Evolutionary conservation across 2,797 vertebrate genomes (phyloP).

Genomic region (Acestrorhynchus altus): DNA sequence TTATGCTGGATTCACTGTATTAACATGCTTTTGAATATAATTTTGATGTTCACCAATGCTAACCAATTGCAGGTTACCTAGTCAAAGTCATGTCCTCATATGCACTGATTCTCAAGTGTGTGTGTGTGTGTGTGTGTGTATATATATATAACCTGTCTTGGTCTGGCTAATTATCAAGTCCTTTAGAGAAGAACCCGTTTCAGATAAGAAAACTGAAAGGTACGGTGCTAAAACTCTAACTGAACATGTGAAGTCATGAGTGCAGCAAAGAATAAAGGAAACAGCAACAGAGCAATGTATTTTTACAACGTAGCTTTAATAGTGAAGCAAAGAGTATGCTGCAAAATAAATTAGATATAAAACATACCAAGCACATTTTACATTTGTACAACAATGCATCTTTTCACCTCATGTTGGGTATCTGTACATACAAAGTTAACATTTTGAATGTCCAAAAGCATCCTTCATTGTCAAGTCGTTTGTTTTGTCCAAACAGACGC

Average conservation of each 20-base stretch:
- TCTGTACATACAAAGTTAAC: conserved; percentile 62
- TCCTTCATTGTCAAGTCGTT: conserved; percentile 56
- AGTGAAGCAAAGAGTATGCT: conserved; percentile 74
- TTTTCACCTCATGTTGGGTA: conserved; percentile 60
- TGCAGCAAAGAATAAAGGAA: not conserved
- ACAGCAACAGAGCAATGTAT: conserved; percentile 1
- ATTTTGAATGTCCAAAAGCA: conserved; percentile 50
- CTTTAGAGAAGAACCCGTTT: too few relatives aligned
- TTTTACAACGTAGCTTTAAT: conserved; percentile 67
- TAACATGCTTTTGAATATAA: too few relatives aligned
- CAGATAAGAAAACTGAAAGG: too few relatives aligned
- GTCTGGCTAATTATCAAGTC: too few relatives aligned
- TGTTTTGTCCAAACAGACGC: conserved; percentile 39
- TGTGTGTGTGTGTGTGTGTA: too few relatives aligned
- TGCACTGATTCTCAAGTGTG: too few relatives aligned
- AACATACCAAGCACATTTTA: conserved; percentile 79
- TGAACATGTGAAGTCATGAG: not conserved
- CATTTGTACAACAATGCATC: conserved; percentile 77
- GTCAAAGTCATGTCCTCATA: too few relatives aligned
- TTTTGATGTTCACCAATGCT: too few relatives aligned
- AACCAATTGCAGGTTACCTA: too few relatives aligned
- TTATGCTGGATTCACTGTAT: too few relatives aligned
- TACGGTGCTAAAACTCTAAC: too few relatives aligned
- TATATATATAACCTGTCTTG: too few relatives aligned
- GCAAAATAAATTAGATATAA: conserved; percentile 87